Evolutionary conservation across 2,888 invertebrate species (phyloP).

Genomic region (Dysmachus trigonus): DNA sequence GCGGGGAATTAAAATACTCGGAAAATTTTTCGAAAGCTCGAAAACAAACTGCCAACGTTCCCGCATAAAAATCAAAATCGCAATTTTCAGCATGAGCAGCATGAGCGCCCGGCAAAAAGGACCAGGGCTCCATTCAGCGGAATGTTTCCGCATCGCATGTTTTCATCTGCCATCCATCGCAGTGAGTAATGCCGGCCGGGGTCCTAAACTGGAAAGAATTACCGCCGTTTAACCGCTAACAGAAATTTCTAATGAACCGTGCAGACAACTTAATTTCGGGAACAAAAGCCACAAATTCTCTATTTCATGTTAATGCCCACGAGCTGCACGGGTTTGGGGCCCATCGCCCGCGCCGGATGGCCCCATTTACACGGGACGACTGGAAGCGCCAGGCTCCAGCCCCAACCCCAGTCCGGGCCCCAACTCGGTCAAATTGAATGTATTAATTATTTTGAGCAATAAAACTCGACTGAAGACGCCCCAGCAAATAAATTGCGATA

Average conservation of each 20-base stretch:
- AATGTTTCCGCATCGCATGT: slow-evolving; percentile 5
- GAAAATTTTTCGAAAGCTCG: neutral
- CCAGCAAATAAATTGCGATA: slow-evolving; percentile 24
- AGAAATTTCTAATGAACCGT: slow-evolving; percentile 35
- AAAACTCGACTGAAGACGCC: slow-evolving; percentile 1
- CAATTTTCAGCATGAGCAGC: slow-evolving; percentile 7
- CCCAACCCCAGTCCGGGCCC: neutral
- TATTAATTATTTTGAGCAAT: slow-evolving; percentile 37
- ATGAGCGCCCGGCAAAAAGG: neutral
- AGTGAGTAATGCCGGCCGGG: neutral
- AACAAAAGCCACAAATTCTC: slow-evolving; percentile 32
- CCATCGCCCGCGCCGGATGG: neutral
- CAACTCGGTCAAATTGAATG: slow-evolving; percentile 14
- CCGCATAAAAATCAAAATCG: neutral
- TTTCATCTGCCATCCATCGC: neutral
- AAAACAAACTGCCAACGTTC: neutral
- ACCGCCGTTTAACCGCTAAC: slow-evolving; percentile 32
- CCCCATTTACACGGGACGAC: neutral
- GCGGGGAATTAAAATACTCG: neutral
- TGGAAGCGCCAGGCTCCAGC: neutral
- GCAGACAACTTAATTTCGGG: slow-evolving; percentile 31
- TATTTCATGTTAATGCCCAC: slow-evolving; percentile 9
- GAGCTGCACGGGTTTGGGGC: neutral
- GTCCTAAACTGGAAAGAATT: slow-evolving; percentile 26
- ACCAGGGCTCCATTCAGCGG: neutral